Evolutionary conservation across 1,140 invertebrate species (phyloP), one percentile per base, ranked within the genome.

Genomic region (Acromyrmex charruanus): DNA sequence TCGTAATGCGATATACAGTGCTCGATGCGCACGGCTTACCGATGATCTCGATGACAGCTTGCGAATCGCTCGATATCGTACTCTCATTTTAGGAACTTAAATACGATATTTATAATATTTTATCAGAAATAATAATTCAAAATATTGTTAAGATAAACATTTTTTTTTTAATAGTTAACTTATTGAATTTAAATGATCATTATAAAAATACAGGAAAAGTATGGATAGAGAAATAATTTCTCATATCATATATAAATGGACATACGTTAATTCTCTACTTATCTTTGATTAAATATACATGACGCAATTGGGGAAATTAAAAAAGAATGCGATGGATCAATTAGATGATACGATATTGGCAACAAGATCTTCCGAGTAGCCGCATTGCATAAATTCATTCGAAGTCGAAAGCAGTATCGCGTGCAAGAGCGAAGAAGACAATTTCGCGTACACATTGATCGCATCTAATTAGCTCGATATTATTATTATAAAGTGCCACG

Each of bases 1-100:
- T 85, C 75, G 88, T 89, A 90, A 90, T 77, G 88, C 88, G 89
- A 90, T 90, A 90, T 84, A 86, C 44, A 65, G 49, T 53, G 71
- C 31, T 65, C 7, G 75, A 53, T 68, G 77, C 89, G 72, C 59
- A 68, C 88, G 82, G 65, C n/a, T 55, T 44, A 55, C 49, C 85
- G 79, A 84, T 81, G 68, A 91, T 91, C 85, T 65, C 87, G 82
- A 77, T 51, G 88, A 85, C 84, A 81, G 77, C 12, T 31, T 5
- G 21, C 81, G 90, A 86, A 59, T 72, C 53, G 66, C 53, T 12
- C 51, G 49, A 28, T 18, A 31, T 72, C 35, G 55, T 53, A 21
- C 51, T 69, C 7, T 7, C 4, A 7, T 66, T 68, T 69, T 21
- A 55, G 14, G 21, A 69, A 63, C 10, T 77, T 65, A 12, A n/a